phyloP scores from a whole-genome alignment of 2,888 invertebrate genomes.

The Cartodere bifasciata region DNA sequence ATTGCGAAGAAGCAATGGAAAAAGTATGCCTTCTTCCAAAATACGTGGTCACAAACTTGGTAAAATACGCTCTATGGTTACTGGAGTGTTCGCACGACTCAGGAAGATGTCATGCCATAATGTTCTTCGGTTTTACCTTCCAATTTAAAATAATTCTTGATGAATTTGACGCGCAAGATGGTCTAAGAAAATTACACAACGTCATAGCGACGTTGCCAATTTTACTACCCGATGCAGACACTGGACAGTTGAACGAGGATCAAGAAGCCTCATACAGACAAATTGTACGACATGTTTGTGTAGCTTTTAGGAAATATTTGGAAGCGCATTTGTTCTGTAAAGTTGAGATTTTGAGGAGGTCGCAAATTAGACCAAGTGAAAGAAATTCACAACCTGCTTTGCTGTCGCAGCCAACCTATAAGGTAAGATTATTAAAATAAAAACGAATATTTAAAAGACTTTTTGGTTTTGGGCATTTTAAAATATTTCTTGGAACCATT shows the following conservation, averaged over 20 bases:
- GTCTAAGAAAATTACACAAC: slow-evolving; percentile 85
- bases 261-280: slow-evolving; percentile 83
- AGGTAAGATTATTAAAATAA: slow-evolving; percentile 22
- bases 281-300: slow-evolving; percentile 81
- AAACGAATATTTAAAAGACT: slow-evolving; percentile 4
- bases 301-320: slow-evolving; percentile 78
- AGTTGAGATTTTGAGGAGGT: slow-evolving; percentile 55
- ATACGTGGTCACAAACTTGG: slow-evolving; percentile 61
- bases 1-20: slow-evolving; percentile 97
- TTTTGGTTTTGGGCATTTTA: slow-evolving; percentile 2
- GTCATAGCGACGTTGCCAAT: slow-evolving; percentile 84
- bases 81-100: slow-evolving; percentile 89
- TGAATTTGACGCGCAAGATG: slow-evolving; percentile 89
- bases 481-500: background rate
- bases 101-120: slow-evolving; percentile 93
- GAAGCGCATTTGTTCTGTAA: slow-evolving; percentile 79
- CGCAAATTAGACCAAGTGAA: slow-evolving; percentile 35
- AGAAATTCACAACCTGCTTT: slow-evolving; percentile 26
- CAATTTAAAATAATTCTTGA: slow-evolving; percentile 87
- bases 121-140: slow-evolving; percentile 95
- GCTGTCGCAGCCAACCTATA: slow-evolving; percentile 35
- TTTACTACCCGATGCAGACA: slow-evolving; percentile 59
- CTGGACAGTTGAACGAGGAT: slow-evolving; percentile 59
- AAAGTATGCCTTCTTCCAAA: slow-evolving; percentile 79
- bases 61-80: slow-evolving; percentile 86